A percentile compares a stretch with the other conserved stretches of the same genome.
Evolutionary conservation across 2,888 invertebrate species (phyloP).

Genomic region (Euphydryas editha): DNA sequence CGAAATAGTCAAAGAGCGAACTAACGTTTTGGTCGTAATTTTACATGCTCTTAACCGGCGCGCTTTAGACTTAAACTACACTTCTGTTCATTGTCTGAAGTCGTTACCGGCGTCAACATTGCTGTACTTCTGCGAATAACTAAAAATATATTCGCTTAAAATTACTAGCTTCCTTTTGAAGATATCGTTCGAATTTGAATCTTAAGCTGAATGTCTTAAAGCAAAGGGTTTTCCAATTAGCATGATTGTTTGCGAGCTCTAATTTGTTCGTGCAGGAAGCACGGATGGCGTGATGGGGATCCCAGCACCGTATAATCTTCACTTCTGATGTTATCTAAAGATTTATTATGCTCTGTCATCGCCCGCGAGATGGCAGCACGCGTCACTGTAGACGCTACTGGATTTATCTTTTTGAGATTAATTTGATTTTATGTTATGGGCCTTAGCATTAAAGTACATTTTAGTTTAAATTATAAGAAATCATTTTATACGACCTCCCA

Average conservation of each 20-base stretch:
- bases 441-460: slow-evolving; percentile 26
- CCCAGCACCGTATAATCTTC: slow-evolving; percentile 80
- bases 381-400: slow-evolving; percentile 70
- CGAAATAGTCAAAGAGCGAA: slow-evolving; percentile 35
- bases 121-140: slow-evolving; percentile 73
- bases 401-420: slow-evolving; percentile 57
- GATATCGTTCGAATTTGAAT: slow-evolving; percentile 41
- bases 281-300: slow-evolving; percentile 79
- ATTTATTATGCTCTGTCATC: slow-evolving; percentile 82
- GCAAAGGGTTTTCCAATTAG: slow-evolving; percentile 46
- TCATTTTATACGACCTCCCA: slow-evolving; percentile 48
- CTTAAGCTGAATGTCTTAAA: slow-evolving; percentile 51
- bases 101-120: slow-evolving; percentile 63
- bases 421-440: slow-evolving; percentile 54
- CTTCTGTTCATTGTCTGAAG: slow-evolving; percentile 71
- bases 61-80: slow-evolving; percentile 62
- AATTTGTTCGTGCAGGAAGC: slow-evolving; percentile 81
- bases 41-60: slow-evolving; percentile 57
- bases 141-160: slow-evolving; percentile 73
- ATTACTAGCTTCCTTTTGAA: slow-evolving; percentile 43
- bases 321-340: slow-evolving; percentile 81
- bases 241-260: slow-evolving; percentile 66
- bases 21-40: slow-evolving; percentile 25
- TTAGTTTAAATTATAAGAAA: slow-evolving; percentile 18
- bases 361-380: slow-evolving; percentile 79